These are phyloP conservation scores for Papilio protenor DNA, from an alignment of 2,888 invertebrate species.

Conservation along the genomic window DNA sequence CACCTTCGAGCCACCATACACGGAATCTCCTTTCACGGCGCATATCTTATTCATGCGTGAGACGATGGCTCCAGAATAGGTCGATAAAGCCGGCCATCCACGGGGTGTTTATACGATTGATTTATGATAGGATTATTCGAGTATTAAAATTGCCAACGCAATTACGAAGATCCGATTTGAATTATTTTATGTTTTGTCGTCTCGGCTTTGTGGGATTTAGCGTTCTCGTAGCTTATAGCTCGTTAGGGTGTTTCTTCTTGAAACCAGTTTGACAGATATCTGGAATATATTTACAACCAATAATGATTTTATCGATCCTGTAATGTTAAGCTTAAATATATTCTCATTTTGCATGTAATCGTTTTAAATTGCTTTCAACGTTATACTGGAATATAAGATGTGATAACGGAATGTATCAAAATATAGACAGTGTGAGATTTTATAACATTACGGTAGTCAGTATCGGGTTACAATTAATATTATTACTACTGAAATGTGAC, in stretches of 20 bases:
- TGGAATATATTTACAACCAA: conserved; percentile 32
- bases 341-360: conserved; percentile 15
- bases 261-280: conserved; percentile 40
- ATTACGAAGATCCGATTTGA: conserved; percentile 41
- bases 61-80: conserved; percentile 58
- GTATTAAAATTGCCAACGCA: conserved; percentile 46
- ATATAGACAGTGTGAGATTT: background rate
- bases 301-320: conserved; percentile 31
- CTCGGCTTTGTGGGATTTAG: conserved; percentile 41
- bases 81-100: conserved; percentile 45
- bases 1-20: conserved; percentile 53
- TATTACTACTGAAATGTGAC: background rate
- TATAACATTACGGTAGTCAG: conserved; percentile 5
- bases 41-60: conserved; percentile 64
- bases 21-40: conserved; percentile 60
- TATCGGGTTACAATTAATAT: background rate
- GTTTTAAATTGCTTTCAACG: conserved; percentile 23
- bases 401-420: conserved; percentile 6
- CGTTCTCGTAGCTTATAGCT: conserved; percentile 35
- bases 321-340: conserved; percentile 24
- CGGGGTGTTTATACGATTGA: conserved; percentile 37
- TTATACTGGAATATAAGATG: background rate
- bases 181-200: conserved; percentile 44
- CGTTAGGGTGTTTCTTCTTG: conserved; percentile 37
- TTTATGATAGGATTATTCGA: conserved; percentile 37